These are phyloP conservation scores for Drosophila malerkotliana DNA, from an alignment of 1,140 invertebrate genomes.

Conservation along the genomic window DNA sequence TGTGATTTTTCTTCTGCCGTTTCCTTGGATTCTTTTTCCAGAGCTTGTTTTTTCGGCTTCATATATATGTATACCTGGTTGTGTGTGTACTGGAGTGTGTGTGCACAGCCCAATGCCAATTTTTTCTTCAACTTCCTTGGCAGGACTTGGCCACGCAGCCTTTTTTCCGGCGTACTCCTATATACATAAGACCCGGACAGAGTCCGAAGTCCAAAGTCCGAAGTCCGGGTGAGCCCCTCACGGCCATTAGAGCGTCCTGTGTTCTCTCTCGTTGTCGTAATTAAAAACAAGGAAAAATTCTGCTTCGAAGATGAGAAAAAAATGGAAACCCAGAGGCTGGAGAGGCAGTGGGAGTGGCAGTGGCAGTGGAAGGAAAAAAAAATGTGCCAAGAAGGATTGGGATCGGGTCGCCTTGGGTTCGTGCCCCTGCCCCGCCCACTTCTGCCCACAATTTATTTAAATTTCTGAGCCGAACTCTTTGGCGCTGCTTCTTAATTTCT, in stretches of 20 bases:
- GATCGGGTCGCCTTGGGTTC: conserved; percentile 28
- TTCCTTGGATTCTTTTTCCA: conserved; percentile 16
- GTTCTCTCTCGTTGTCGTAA: conserved; percentile 65
- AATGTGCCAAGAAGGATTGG: conserved; percentile 5
- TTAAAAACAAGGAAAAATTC: conserved; percentile 76
- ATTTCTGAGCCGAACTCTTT: conserved; percentile 65
- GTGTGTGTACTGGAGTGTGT: not conserved
- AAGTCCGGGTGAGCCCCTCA: conserved; percentile 54
- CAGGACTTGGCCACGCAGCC: conserved; percentile 66
- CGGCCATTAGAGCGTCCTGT: conserved; percentile 67
- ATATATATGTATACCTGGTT: conserved; percentile 21
- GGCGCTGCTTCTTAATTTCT: conserved; percentile 31
- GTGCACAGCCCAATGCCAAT: conserved; percentile 31
- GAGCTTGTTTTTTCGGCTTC: conserved; percentile 21
- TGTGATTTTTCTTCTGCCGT: conserved; percentile 40
- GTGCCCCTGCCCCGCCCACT: conserved; percentile 10
- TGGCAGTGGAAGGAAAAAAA: conserved; percentile 36
- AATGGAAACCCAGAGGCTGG: conserved; percentile 38
- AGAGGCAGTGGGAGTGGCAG: conserved; percentile 45
- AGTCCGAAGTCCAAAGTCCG: conserved; percentile 33
- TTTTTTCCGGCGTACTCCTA: conserved; percentile 42
- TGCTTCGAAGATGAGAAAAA: conserved; percentile 32
- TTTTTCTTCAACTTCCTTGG: conserved; percentile 40
- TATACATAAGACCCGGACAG: conserved; percentile 44
- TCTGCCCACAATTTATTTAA: conserved; percentile 73